These are phyloP conservation scores for Microtus pennsylvanicus DNA, from an alignment of 2,113 vertebrate genomes.

Conservation along the genomic window DNA sequence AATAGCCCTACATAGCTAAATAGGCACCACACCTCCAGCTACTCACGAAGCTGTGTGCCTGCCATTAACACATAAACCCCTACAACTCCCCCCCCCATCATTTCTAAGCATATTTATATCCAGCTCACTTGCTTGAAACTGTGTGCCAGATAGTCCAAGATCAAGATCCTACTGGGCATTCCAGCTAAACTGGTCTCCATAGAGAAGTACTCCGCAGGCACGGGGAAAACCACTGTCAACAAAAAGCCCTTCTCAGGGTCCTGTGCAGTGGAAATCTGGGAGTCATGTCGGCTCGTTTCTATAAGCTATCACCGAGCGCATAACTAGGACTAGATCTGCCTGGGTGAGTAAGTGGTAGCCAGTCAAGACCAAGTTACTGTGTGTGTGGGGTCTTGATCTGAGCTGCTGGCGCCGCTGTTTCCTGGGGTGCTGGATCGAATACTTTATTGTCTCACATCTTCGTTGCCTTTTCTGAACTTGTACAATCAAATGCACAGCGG, in stretches of 20 bases:
- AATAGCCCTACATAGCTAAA: too few species aligned
- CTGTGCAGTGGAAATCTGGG: not conserved
- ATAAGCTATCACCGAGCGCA: not conserved
- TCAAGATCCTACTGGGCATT: not conserved
- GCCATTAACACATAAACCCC: not conserved
- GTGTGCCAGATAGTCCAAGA: not conserved
- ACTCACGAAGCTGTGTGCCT: not conserved
- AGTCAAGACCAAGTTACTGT: not conserved
- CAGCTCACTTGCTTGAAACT: not conserved
- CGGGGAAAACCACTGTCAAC: not conserved
- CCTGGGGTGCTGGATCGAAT: not conserved
- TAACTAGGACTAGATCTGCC: not conserved
- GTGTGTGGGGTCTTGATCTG: not conserved
- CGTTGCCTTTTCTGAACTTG: constrained; percentile 54
- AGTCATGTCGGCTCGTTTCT: not conserved
- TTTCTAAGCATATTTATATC: not conserved
- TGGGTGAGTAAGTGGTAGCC: not conserved
- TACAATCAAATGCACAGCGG: not conserved
- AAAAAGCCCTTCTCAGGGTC: not conserved
- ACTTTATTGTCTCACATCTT: not conserved
- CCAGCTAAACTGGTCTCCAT: not conserved
- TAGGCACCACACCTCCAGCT: not conserved
- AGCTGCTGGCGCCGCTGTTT: not conserved
- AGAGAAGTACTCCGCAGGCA: not conserved
- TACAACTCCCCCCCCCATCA: too few species aligned